phyloP scores from a whole-genome alignment of 2,113 vertebrate genomes.

The Petrocephalus microphthalmus region DNA sequence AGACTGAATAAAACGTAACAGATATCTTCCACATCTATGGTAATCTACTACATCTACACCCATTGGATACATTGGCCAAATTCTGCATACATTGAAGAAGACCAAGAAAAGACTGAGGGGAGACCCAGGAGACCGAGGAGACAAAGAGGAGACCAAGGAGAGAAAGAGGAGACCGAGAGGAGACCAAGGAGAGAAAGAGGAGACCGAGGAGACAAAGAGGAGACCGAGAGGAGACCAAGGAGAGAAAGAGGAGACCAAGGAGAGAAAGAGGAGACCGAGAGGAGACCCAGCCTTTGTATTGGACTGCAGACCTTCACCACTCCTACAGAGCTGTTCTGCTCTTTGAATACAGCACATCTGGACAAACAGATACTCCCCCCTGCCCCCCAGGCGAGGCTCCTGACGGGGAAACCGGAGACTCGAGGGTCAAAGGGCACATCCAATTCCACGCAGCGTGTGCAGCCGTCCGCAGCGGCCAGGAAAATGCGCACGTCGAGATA shows the following conservation, averaged over 20 bases:
- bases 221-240: not conserved
- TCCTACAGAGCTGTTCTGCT: not conserved
- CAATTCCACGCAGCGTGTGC: conserved; percentile 6
- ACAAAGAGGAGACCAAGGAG: not conserved
- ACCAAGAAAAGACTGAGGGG: not conserved
- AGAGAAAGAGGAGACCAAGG: not conserved
- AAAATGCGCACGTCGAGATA: not conserved
- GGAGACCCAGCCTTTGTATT: not conserved
- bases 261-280: not conserved
- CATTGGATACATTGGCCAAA: not conserved
- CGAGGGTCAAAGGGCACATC: not conserved
- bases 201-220: not conserved
- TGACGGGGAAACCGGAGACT: conserved; percentile 11
- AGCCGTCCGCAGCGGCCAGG: not conserved
- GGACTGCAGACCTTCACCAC: not conserved
- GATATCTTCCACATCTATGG: not conserved
- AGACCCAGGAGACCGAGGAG: not conserved
- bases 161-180: not conserved
- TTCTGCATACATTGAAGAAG: not conserved
- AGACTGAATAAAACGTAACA: not conserved
- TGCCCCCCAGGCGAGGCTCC: not conserved
- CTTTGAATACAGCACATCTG: not conserved
- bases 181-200: too few species aligned
- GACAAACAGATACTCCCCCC: not conserved
- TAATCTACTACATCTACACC: not conserved